phyloP scores from a whole-genome alignment of 2,113 vertebrate species.

The Okapia johnstoni region DNA sequence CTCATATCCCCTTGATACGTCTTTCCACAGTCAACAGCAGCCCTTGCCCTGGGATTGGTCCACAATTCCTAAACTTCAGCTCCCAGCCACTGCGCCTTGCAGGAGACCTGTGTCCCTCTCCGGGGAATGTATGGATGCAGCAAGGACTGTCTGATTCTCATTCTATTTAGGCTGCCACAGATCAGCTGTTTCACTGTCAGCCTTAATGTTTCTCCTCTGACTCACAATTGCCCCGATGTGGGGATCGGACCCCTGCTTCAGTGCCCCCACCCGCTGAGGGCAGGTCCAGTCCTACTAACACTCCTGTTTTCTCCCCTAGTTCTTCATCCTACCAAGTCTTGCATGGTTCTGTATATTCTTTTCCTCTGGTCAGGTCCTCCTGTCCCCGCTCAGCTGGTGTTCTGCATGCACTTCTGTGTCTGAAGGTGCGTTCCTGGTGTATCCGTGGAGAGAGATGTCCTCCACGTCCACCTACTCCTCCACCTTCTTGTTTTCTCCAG shows the following conservation, averaged over 20 bases:
- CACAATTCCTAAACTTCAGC: neutral
- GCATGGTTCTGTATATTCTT: rapidly evolving
- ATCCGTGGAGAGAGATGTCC: neutral
- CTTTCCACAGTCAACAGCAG: neutral
- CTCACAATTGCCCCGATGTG: neutral
- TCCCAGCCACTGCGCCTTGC: neutral
- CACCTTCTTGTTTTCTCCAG: neutral
- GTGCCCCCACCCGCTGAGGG: neutral
- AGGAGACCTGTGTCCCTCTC: neutral
- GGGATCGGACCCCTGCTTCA: neutral
- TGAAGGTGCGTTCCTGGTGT: neutral
- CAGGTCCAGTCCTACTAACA: neutral
- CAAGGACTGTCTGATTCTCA: neutral
- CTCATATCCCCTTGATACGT: neutral
- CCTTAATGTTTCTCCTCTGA: neutral
- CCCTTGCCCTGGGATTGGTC: neutral
- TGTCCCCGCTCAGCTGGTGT: neutral
- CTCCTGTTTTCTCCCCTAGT: neutral
- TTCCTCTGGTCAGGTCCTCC: neutral
- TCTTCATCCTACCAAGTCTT: neutral
- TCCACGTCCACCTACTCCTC: neutral
- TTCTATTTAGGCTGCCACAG: neutral
- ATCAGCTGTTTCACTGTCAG: neutral
- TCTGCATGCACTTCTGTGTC: neutral
- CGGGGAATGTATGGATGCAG: neutral